Base-by-base conservation (phyloP, 2,888 invertebrate species). In the Lepidonotus clava region DNA sequence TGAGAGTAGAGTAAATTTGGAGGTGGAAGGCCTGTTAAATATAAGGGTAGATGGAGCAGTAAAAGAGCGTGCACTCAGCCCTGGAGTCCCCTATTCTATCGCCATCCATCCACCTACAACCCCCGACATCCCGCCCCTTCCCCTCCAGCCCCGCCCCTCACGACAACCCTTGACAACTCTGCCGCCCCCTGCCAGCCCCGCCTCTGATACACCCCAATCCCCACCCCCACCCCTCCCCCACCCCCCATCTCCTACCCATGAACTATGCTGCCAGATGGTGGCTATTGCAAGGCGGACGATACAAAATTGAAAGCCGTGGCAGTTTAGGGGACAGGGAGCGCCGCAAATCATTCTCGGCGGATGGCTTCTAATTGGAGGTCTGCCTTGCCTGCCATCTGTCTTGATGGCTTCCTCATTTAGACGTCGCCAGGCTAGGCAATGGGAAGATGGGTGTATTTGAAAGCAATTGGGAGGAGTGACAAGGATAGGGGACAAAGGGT, bases 231-330 rank as follows among this genome's bases (percentile, higher is more conserved):
- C 28, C 67, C 6, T 8, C 46, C 8, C 34, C 67, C n/a, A 67
- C 67, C 34, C 67, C 24, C 38, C 71, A 2, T n/a, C 36, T 8
- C 36, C 24, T 1, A 34, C 71, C 71, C 38, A 21, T 61, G 28
- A 61, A 24, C 61, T 61, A 18, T 53, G 53, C 66, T 32, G 46
- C 46, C 46, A 8, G 46, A 18, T n/a, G n/a, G n/a, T n/a, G 21
- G 11, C 53, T 53, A 53, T 53, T n/a, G 53, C 6, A 53, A 32
- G 61, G 28, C 28, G 28, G 14, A 40, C 38, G 76, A 76, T 76
- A 40, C 76, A 76, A 76, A 76, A 76, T 76, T 76, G 76, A 76
- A 76, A 76, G 76, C 38, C 76, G 76, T n/a, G 18, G 24, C 61
- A n/a, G 40, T 76, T 76, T 76, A 76, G 36, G 24, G 76, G 76